phyloP scores from a whole-genome alignment of 2,113 vertebrate genomes.

The Cyanistes caeruleus region DNA sequence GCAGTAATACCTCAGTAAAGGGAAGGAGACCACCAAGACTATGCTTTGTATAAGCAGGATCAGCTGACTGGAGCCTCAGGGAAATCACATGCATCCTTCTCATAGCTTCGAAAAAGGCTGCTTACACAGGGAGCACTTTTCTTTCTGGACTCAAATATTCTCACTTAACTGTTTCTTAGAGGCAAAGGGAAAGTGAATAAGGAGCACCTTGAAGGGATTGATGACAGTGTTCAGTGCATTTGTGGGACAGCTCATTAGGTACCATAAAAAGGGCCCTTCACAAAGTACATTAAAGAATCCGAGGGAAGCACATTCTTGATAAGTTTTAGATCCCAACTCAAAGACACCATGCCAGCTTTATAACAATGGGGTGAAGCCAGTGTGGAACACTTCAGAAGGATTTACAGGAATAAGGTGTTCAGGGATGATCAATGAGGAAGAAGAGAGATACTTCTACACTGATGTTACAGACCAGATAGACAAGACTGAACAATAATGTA shows the following conservation, averaged over 20 bases:
- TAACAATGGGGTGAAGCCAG: conserved; percentile 59
- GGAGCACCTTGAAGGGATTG: conserved; percentile 15
- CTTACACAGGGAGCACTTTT: neutral
- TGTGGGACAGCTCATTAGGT: conserved; percentile 60
- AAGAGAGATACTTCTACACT: conserved; percentile 44
- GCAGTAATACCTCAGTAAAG: neutral
- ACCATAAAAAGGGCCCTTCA: conserved; percentile 14
- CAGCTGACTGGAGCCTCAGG: neutral
- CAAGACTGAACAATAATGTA: conserved; percentile 39
- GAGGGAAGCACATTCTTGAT: conserved; percentile 39
- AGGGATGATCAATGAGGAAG: conserved; percentile 56
- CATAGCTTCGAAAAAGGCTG: neutral
- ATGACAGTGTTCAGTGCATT: neutral
- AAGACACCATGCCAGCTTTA: conserved; percentile 21
- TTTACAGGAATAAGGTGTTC: conserved; percentile 42
- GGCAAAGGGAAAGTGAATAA: neutral
- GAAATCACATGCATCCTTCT: neutral
- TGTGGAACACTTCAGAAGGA: conserved; percentile 45
- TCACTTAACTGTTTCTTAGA: neutral
- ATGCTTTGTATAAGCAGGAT: neutral
- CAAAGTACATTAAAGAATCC: conserved; percentile 36
- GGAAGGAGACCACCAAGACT: neutral
- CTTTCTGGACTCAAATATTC: conserved; percentile 3
- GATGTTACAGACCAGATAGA: conserved; percentile 49
- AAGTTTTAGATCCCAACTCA: conserved; percentile 59